Evolutionary conservation across 2,888 invertebrate species (phyloP), one percentile per base, ranked within the genome.

Genomic region (Rutpela maculata): DNA sequence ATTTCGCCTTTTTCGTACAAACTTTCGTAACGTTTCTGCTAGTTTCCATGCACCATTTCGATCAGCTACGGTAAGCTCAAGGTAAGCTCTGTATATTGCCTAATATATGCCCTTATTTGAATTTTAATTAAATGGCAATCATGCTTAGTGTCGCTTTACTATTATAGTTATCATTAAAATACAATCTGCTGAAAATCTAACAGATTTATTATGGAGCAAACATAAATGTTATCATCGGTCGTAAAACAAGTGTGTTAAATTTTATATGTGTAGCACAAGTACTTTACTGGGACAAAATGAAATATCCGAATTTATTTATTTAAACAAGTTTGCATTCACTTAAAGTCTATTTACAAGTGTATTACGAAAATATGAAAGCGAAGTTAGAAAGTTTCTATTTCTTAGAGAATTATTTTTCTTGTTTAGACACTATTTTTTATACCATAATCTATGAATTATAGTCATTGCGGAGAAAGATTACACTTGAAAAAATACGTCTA

Each of bases 121-220:
- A 67, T 67, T 67, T 67, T 67, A 67, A 67, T 67, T 67, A 67
- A 59, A 67, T 50, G 26, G 67, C 55, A 67, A 19, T 26, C 55
- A 15, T 17, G 67, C 55, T 67, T 55, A 67, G 67, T 67, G 38
- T 67, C 22, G 50, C 22, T 67, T 67, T 67, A 67, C 55, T 67
- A 67, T 67, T 26, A 67, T 67, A 50, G 67, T 50, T 55, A 22
- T 50, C 55, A 67, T 67, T 67, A 67, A 67, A 67, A 55, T 55
- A 67, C 67, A 67, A 67, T 67, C 67, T 56, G 55, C 67, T 67
- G 67, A 67, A 67, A 66, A 66, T 66, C 43, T 38, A 50, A 50
- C 50, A 66, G 65, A 67, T 67, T 67, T 67, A 67, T 67, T 26
- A 50, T n/a, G 55, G 67, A 67, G 56, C 55, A 67, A 67, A 56